Conservation (phyloP, 2,113 vertebrate species). For the Pardalotus punctatus region DNA sequence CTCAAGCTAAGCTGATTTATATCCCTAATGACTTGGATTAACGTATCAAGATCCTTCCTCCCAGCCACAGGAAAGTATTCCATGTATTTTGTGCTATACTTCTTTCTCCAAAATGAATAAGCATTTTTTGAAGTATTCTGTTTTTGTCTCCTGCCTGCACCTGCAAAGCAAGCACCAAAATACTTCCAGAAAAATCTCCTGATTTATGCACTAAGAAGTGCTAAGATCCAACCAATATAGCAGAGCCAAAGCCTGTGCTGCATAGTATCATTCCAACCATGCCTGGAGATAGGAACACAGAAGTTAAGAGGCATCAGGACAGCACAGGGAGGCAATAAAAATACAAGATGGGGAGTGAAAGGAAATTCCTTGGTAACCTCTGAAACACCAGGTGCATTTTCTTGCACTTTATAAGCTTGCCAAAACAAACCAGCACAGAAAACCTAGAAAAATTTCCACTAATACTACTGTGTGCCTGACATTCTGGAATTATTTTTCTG, state of each 20-base stretch:
- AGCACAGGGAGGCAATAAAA: neutral
- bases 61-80: neutral
- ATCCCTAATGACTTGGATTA: neutral
- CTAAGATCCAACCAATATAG: neutral
- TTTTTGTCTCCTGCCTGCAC: constrained; percentile 45
- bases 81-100: neutral
- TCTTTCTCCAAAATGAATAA: constrained; percentile 28
- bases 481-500: neutral
- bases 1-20: neutral
- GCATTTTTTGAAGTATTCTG: constrained; percentile 39
- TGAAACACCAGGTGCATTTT: constrained; percentile 2
- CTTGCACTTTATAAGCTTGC: neutral
- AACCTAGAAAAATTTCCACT: neutral
- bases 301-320: neutral
- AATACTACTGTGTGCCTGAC: neutral
- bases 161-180: constrained; percentile 50
- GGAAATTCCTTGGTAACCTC: neutral
- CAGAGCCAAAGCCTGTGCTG: neutral
- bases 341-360: neutral
- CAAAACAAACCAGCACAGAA: neutral
- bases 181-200: constrained; percentile 21
- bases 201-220: constrained; percentile 9
- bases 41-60: neutral
- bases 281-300: neutral
- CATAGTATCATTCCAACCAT: neutral